A percentile compares a stretch with the other conserved stretches of the same genome.
These are phyloP conservation scores for Pipa parva DNA, from an alignment of 2,113 vertebrate species.

Conservation along the genomic window DNA sequence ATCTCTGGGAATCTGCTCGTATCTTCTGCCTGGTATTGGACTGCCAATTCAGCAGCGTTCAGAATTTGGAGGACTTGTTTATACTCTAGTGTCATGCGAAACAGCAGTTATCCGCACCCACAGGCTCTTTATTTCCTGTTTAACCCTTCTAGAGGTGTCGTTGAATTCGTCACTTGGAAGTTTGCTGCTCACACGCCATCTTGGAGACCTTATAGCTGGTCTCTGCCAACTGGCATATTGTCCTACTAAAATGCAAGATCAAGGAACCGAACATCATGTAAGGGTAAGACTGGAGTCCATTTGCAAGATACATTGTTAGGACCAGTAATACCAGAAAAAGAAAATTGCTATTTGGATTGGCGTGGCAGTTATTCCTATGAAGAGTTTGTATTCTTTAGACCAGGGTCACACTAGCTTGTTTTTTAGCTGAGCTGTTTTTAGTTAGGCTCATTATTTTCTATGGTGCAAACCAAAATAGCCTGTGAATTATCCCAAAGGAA, in stretches of 20 bases:
- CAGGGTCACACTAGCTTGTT: too few species aligned
- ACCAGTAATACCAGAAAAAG: too few species aligned
- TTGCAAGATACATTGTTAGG: too few species aligned
- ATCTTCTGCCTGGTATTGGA: slow-evolving; percentile 75
- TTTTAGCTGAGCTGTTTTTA: too few species aligned
- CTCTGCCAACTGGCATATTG: slow-evolving; percentile 80
- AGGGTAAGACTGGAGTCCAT: too few species aligned
- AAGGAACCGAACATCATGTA: too few species aligned
- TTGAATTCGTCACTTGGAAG: slow-evolving; percentile 63
- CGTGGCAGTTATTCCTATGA: too few species aligned
- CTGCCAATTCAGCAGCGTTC: slow-evolving; percentile 64
- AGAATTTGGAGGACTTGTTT: slow-evolving; percentile 66
- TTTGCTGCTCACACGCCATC: slow-evolving; percentile 72
- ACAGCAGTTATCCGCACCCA: not conserved
- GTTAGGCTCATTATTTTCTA: too few species aligned
- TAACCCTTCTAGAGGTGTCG: slow-evolving; percentile 61
- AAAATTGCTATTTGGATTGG: too few species aligned
- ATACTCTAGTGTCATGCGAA: slow-evolving; percentile 47
- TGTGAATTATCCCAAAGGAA: too few species aligned
- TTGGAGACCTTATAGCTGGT: slow-evolving; percentile 78
- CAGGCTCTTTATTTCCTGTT: slow-evolving; percentile 60
- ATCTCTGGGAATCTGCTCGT: slow-evolving; percentile 77
- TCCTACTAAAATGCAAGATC: slow-evolving; percentile 54
- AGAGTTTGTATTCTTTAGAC: too few species aligned
- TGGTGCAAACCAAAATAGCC: too few species aligned